phyloP scores from a whole-genome alignment of 1,140 invertebrate species.

The Carcinoscorpius rotundicauda region DNA sequence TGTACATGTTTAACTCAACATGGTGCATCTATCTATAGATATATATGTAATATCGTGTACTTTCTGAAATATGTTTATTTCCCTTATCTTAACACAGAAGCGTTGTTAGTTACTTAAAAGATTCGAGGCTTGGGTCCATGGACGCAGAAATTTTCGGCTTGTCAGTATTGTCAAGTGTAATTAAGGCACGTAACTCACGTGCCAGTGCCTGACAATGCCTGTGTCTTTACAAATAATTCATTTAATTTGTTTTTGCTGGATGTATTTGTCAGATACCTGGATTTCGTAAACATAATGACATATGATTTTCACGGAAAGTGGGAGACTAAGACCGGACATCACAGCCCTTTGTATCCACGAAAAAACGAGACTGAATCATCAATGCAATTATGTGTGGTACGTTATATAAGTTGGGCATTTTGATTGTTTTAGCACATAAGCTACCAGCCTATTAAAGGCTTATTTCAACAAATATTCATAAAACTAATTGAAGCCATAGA shows the following conservation, averaged over 20 bases:
- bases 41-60: no score
- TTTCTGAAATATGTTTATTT: no score
- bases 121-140: background rate
- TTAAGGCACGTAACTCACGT: no score
- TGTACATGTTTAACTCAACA: no score
- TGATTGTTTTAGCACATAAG: no score
- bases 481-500: no score
- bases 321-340: conserved; percentile 31
- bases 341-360: conserved; percentile 29
- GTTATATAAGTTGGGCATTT: background rate
- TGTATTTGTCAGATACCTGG: conserved; percentile 13
- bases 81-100: no score
- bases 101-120: no score
- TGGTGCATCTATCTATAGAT: no score
- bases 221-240: conserved; percentile 1
- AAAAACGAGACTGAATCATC: conserved; percentile 32
- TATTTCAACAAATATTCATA: no score
- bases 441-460: no score
- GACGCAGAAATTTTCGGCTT: background rate
- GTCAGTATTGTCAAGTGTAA: no score
- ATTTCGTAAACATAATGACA: conserved; percentile 30
- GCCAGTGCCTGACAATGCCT: background rate
- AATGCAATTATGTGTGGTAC: conserved; percentile 36
- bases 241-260: background rate
- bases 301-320: conserved; percentile 37